Percentiles rank a stretch among this genome's conserved stretches.
These are phyloP conservation scores for Microcebus tavaratra DNA, from an alignment of 2,113 vertebrate species.

Conservation along the genomic window DNA sequence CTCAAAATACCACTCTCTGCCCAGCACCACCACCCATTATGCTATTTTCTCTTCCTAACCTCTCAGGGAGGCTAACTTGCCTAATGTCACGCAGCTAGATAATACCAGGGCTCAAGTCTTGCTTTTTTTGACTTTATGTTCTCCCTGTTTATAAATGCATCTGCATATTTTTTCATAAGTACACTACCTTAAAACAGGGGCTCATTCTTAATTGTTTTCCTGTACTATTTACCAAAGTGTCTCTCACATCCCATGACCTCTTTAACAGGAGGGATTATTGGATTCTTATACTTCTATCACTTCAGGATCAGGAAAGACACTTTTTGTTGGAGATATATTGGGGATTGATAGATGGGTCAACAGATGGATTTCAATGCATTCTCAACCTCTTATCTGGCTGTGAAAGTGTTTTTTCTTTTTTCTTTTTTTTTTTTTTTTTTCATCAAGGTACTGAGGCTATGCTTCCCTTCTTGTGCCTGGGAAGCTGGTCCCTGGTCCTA, in stretches of 20 bases:
- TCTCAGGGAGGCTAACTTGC: not conserved
- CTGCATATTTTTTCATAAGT: not conserved
- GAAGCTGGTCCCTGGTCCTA: not conserved
- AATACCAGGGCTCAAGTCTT: not conserved
- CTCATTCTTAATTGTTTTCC: not conserved
- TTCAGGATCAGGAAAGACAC: not conserved
- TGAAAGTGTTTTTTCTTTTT: not conserved
- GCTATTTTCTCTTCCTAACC: not conserved
- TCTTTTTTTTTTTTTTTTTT: not conserved
- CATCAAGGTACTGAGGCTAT: not conserved
- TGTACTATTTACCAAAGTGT: not conserved
- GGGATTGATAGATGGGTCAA: not conserved
- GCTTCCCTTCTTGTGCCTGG: not conserved
- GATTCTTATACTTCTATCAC: not conserved
- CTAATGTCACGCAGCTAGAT: not conserved
- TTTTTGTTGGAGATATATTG: not conserved
- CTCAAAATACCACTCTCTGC: not conserved
- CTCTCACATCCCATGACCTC: not conserved
- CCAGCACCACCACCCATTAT: not conserved
- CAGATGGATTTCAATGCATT: not conserved
- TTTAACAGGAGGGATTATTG: not conserved
- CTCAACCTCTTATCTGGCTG: not conserved
- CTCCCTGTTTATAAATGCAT: not conserved
- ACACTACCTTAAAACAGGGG: not conserved
- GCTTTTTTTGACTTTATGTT: not conserved